phyloP scores from a whole-genome alignment of 2,888 invertebrate genomes.

The Parnassius orleans region DNA sequence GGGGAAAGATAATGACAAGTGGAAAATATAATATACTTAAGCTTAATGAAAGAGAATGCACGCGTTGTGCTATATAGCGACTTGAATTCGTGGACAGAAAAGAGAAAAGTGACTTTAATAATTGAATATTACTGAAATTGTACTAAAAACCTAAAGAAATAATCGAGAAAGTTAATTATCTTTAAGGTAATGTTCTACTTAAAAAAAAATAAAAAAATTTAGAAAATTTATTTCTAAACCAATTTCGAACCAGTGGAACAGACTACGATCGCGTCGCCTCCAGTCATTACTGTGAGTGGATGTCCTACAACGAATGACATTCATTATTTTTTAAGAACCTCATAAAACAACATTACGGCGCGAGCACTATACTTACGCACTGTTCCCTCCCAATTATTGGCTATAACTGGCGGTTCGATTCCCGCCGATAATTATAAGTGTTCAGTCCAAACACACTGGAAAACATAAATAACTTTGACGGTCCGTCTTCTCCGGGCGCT shows the following conservation, averaged over 20 bases:
- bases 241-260: background rate
- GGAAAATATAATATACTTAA: too few relatives aligned
- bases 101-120: too few relatives aligned
- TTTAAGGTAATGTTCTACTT: background rate
- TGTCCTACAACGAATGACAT: constrained; percentile 60
- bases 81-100: too few relatives aligned
- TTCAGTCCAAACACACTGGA: constrained; percentile 42
- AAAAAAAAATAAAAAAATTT: background rate
- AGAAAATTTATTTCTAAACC: background rate
- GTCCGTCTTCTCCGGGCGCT: constrained; percentile 35
- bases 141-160: too few relatives aligned
- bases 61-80: too few relatives aligned
- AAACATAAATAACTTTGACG: constrained; percentile 46
- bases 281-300: constrained; percentile 34
- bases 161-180: too few relatives aligned
- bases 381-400: constrained; percentile 72
- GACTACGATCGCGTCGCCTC: background rate
- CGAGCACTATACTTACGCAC: constrained; percentile 64
- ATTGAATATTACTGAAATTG: too few relatives aligned
- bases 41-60: too few relatives aligned
- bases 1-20: too few relatives aligned
- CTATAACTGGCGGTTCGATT: constrained; percentile 70
- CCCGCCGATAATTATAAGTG: constrained; percentile 67
- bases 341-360: constrained; percentile 69
- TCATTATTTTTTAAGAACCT: constrained; percentile 68